Base-by-base conservation (phyloP, 1,140 invertebrate genomes). In the Drosophila tristis region DNA sequence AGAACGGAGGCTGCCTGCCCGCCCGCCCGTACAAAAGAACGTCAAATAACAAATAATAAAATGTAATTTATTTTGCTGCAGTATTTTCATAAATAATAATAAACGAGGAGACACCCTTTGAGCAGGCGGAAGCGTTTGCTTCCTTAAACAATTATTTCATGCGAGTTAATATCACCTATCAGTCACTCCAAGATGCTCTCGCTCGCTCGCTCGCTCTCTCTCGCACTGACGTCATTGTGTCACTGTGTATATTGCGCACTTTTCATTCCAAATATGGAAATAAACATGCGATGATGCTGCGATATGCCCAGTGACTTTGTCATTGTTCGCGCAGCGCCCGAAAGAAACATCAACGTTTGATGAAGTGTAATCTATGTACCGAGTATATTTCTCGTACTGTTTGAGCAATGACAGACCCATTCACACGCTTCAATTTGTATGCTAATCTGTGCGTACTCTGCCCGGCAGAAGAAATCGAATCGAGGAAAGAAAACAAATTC, bases 371-470 rank as follows among this genome's bases (percentile, higher is more conserved):
- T 13, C 15, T 47, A 39, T 61, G 16, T 61, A 47, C 13, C 20
- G 20, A 20, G 20, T 45, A 9, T 47, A 60, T 48, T 25, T 4
- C 23, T 4, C 7, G 8, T 31, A 48, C 15, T 39, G 49, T 45
- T 57, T 50, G 64, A 20, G 20, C 20, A 16, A 16, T 16, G 16
- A 68, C 63, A 71, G 64, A 5, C 13, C 55, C 51, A 74, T 58
- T 74, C 59, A 53, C 68, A 74, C 72, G 72, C 54, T 74, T 53
- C 54, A 65, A 44, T 65, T 74, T 74, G 16, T 29, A 43, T 58
- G 48, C 54, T 74, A 74, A 74, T 74, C 71, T 74, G 31, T 35
- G 43, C 26, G 44, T 53, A 15, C 9, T 39, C 26, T n/a, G 11
- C 20, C 31, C 35, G 11, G 4, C 35, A 13, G 20, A 20, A 1